Percentiles rank a stretch among this genome's conserved stretches.
Conservation (phyloP, 2,113 vertebrate species). For the Larimichthys crocea region DNA sequence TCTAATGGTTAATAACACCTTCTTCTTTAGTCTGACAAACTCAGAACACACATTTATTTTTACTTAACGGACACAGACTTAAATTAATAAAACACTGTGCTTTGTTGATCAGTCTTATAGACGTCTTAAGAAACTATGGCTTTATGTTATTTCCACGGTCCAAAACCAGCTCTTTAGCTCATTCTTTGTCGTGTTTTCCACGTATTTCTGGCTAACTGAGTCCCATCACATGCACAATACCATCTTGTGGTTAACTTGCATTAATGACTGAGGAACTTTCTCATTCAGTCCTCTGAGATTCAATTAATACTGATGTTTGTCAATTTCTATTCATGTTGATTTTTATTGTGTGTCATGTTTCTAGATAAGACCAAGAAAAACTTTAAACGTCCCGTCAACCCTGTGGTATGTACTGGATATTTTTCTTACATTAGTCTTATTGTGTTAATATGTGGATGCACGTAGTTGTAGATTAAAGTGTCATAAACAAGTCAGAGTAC, state of each 20-base stretch:
- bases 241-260: conserved; percentile 7
- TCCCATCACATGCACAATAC: neutral
- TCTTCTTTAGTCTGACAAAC: too few relatives aligned
- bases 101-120: neutral
- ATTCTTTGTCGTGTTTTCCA: too few relatives aligned
- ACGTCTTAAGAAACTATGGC: neutral
- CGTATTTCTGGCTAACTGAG: neutral
- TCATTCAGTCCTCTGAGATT: too few relatives aligned
- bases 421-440: neutral
- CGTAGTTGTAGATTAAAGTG: neutral
- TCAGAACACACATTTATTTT: too few relatives aligned
- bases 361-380: conserved; percentile 72
- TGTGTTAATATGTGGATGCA: neutral
- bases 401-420: conserved; percentile 67
- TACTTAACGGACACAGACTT: neutral
- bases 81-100: neutral
- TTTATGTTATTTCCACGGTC: neutral
- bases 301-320: too few relatives aligned
- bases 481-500: neutral
- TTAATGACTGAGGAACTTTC: too few relatives aligned
- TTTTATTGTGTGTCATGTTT: conserved; percentile 57
- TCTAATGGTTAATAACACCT: too few relatives aligned
- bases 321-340: neutral
- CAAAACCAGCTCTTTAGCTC: too few relatives aligned
- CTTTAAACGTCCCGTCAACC: conserved; percentile 48